Base-by-base conservation (phyloP, 2,888 invertebrate genomes). In the Erebia palarica region DNA sequence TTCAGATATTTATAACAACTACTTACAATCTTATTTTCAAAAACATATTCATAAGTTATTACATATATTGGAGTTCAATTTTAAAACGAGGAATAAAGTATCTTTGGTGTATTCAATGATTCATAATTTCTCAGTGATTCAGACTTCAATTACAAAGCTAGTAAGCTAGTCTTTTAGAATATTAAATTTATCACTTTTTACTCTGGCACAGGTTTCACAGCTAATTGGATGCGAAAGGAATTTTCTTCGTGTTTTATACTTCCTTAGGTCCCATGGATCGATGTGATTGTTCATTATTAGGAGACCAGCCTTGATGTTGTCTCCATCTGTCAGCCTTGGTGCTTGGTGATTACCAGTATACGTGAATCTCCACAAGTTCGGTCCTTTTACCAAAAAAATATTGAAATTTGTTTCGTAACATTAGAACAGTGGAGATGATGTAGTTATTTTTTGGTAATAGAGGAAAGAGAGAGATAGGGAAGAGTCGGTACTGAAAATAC, bases 401-500 rank as follows among this genome's bases (percentile, higher is more conserved):
- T 16, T 55, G 18, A 7, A 55, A 55, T 1, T 16, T 8, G 10
- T 8, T 10, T 10, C 55, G 55, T 55, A 55, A 55, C 18, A 18
- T 18, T 55, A 10, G 18, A 55, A 18, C 3, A 47, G 13, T 47
- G 11, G 11, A 10, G 11, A 47, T 11, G 13, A 13, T 13, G 47
- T 4, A 13, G 13, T 44, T 44, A 44, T 44, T 44, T 44, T 47
- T 3, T 47, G 47, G 47, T 47, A 13, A 47, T 47, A 11, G 13
- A 47, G 47, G 47, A 47, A 47, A 13, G 1, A 44, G 11, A 44
- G 11, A 11, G 44, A 44, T 44, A 44, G n/a, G 16, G 16, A 53
- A 53, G 53, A 53, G n/a, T 9, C 8, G 53, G n/a, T n/a, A 16
- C 79, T 78, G 79, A 83, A 84, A 83, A 80, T 44, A 84, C 80